A percentile compares a stretch with the other conserved stretches of the same genome.
Conservation (phyloP, 2,797 vertebrate species). For the Chrysocyon brachyurus region DNA sequence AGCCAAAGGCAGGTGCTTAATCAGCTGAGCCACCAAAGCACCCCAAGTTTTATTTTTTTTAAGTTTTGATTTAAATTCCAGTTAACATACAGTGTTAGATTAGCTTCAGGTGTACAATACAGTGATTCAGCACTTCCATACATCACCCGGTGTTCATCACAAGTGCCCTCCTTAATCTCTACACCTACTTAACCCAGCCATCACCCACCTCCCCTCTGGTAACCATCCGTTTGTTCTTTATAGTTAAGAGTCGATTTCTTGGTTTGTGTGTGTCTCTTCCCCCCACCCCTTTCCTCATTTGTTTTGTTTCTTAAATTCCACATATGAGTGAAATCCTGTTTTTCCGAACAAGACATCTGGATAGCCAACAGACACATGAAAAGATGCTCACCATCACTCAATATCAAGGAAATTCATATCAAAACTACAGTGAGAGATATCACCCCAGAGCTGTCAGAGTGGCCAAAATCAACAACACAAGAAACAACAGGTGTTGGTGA, state of each 20-base stretch:
- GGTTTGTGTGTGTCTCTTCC: not conserved
- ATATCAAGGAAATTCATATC: not conserved
- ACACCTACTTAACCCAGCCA: not conserved
- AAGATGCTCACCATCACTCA: not conserved
- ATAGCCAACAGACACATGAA: not conserved
- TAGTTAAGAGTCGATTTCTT: not conserved
- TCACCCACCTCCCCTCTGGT: not conserved
- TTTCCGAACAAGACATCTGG: not conserved
- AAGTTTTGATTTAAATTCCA: not conserved
- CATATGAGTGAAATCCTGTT: not conserved
- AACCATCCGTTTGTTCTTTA: not conserved
- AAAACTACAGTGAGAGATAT: not conserved
- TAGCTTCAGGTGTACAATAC: not conserved
- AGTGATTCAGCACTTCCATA: not conserved
- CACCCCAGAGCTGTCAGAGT: not conserved
- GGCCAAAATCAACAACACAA: not conserved
- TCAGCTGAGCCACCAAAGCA: too few relatives aligned
- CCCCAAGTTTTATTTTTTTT: not conserved
- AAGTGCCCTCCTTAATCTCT: not conserved
- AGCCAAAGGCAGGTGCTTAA: too few relatives aligned
- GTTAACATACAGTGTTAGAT: not conserved
- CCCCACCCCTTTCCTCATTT: not conserved
- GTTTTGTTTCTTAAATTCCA: not conserved
- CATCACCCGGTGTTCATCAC: not conserved
- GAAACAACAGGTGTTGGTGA: not conserved